A percentile compares a stretch with the other conserved stretches of the same genome.
Evolutionary conservation across 2,888 invertebrate genomes (phyloP).

Genomic region (Coronaproctus castanopsis): DNA sequence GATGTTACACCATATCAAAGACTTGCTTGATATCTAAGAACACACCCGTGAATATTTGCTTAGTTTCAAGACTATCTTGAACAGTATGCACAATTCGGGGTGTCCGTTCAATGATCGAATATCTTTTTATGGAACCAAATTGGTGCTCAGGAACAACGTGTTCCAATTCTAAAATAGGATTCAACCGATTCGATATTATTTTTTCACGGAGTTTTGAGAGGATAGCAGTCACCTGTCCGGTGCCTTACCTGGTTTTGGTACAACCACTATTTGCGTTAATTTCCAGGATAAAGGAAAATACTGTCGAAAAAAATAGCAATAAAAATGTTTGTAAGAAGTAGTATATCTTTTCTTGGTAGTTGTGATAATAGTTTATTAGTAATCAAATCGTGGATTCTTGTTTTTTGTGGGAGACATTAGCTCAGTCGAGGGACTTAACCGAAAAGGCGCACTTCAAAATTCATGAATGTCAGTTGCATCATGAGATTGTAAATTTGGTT

Average conservation of each 20-base stretch:
- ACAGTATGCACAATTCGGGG: not conserved
- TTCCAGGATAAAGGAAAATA: not conserved
- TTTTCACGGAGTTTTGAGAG: not conserved
- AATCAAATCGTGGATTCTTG: not conserved
- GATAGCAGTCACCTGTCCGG: not conserved
- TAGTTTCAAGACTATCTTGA: not conserved
- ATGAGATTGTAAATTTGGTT: not conserved
- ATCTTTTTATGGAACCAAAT: not conserved
- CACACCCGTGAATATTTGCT: not conserved
- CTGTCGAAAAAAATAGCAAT: not conserved
- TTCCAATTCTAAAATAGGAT: not conserved
- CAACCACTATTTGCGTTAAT: not conserved
- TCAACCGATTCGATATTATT: not conserved
- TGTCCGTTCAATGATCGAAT: not conserved
- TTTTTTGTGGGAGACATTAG: not conserved
- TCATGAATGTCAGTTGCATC: not conserved
- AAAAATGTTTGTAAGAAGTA: not conserved
- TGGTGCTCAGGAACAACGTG: not conserved
- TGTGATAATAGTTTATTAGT: not conserved
- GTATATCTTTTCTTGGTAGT: not conserved
- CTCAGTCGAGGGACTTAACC: not conserved
- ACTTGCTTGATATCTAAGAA: not conserved
- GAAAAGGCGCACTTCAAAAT: not conserved
- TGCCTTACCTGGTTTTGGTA: not conserved
- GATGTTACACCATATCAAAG: not conserved